Evolutionary conservation across 2,113 vertebrate species (phyloP).

Genomic region (Turnix velox): DNA sequence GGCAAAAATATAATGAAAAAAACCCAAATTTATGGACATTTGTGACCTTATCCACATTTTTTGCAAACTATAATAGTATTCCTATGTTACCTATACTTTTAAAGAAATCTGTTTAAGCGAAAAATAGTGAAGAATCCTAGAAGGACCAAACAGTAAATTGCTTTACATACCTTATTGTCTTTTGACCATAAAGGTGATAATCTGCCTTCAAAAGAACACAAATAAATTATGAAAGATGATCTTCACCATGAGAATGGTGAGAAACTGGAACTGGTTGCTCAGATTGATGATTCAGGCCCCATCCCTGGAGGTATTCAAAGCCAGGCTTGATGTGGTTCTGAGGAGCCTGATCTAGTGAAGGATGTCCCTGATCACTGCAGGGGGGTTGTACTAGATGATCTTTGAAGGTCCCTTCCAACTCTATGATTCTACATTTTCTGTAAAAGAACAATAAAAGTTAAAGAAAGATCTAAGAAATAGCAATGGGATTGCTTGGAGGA

Average conservation of each 20-base stretch:
- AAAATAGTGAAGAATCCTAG: conserved; percentile 37
- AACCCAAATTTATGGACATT: neutral
- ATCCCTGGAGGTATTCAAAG: no score
- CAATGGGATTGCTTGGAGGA: neutral
- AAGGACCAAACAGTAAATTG: neutral
- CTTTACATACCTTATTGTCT: conserved; percentile 31
- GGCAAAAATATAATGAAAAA: neutral
- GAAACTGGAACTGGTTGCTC: no score
- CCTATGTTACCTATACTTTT: neutral
- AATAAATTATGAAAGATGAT: conserved; percentile 30
- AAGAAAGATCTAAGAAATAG: neutral
- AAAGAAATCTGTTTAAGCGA: conserved; percentile 43
- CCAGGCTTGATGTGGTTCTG: no score
- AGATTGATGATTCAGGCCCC: no score
- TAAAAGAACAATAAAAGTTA: neutral
- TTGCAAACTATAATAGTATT: neutral
- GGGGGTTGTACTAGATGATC: no score
- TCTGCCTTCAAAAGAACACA: neutral
- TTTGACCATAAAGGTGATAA: conserved; percentile 14
- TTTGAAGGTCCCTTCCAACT: no score
- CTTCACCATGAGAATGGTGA: no score
- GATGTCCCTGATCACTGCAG: no score
- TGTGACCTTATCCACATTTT: neutral
- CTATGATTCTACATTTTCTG: no score
- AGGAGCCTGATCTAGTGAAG: no score